phyloP scores from a whole-genome alignment of 2,888 invertebrate genomes.

The Lacanobia wlatinum region DNA sequence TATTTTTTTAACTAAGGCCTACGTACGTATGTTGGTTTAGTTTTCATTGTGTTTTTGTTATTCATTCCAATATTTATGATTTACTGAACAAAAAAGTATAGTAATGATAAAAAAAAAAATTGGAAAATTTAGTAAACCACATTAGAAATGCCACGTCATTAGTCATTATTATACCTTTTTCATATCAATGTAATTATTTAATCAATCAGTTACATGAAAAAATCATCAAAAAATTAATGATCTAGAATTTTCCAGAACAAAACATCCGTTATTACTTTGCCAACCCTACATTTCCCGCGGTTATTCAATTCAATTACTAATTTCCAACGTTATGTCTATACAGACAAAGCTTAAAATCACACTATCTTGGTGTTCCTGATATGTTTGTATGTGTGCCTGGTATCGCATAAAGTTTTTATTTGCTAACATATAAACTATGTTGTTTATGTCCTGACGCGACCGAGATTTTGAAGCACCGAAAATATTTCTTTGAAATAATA shows the following conservation, averaged over 20 bases:
- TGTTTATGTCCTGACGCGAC: conserved; percentile 77
- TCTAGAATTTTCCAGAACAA: conserved; percentile 47
- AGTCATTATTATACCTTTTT: background rate
- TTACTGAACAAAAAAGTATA: background rate
- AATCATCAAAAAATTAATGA: background rate
- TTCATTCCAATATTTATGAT: background rate
- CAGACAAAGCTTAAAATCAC: conserved; percentile 64
- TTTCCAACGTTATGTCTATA: conserved; percentile 60
- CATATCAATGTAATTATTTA: background rate
- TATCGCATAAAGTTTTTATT: conserved; percentile 58
- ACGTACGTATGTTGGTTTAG: too few species aligned
- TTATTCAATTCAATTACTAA: conserved; percentile 55
- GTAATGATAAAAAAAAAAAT: background rate
- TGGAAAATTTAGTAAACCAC: background rate
- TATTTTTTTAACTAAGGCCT: background rate
- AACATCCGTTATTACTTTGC: conserved; percentile 44
- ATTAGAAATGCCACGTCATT: background rate
- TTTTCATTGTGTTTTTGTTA: background rate
- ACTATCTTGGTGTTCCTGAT: conserved; percentile 16
- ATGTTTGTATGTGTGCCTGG: conserved; percentile 43
- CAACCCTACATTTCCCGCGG: conserved; percentile 59
- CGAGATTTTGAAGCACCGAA: conserved; percentile 71
- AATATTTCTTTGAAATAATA: conserved; percentile 65
- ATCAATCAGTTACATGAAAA: background rate
- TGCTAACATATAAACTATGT: conserved; percentile 65